Evolutionary conservation across 2,888 invertebrate genomes (phyloP), one percentile per base, ranked within the genome.

Genomic region (Erynnis tages): DNA sequence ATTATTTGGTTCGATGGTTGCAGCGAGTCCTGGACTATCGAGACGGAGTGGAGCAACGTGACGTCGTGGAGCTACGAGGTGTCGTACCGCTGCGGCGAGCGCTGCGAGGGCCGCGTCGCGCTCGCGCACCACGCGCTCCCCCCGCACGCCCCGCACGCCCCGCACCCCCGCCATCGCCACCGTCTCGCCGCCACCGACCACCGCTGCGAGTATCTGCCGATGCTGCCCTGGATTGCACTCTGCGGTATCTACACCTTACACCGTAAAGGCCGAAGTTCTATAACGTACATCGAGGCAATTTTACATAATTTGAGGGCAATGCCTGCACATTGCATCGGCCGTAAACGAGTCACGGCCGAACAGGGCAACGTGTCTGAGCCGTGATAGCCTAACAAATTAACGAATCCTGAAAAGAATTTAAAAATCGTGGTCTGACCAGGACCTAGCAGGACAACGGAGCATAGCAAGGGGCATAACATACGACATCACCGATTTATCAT

Each of bases 41-140:
- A 70, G 56, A 66, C 69, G 34, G 80, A 82, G 61, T 50, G 57
- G 54, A 66, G 70, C 61, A 79, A 82, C 70, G 70, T 70, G 65
- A 67, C 79, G 35, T 66, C 60, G 56, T 79, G 81, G 81, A 63
- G 61, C 21, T 80, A 80, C 65, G 50, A 52, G 23, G 77, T 77
- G 65, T 1, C 53, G 41, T 76, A 69, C 67, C 11, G 46, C 59
- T 81, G 81, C 64, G 79, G 79, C 11, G 53, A 61, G 59, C 70
- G 71, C 14, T 79, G 80, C 65, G 4, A 16, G 6, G 80, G 78
- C 6, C 59, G 55, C 43, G 75, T 64, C 7, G 1, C 1, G 14
- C 65, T 73, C 54, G 50, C 47, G 52, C 56, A 50, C 48, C 32
- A 29, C 55, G 25, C 45, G 47, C 52, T 46, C 17, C 54, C 52